phyloP scores from a whole-genome alignment of 2,113 vertebrate genomes.

The Nothobranchius furzeri region DNA sequence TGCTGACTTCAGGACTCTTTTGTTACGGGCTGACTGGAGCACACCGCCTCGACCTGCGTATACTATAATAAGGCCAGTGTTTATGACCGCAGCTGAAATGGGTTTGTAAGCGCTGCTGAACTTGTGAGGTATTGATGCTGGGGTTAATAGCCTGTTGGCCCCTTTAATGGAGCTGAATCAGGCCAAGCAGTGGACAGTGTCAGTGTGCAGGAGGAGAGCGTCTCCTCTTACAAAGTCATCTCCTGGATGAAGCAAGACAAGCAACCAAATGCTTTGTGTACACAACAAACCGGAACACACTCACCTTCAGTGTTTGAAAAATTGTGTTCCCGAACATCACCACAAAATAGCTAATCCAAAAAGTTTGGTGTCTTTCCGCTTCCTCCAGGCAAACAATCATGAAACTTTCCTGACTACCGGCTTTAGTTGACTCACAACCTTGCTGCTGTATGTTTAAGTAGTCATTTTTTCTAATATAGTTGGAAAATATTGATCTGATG shows the following conservation, averaged over 20 bases:
- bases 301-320: not conserved
- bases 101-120: constrained; percentile 70
- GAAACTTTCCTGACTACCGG: too few species aligned
- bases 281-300: constrained; percentile 1
- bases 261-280: constrained; percentile 16
- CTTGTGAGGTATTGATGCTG: constrained; percentile 67
- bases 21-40: constrained; percentile 47
- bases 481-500: too few species aligned
- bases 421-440: too few species aligned
- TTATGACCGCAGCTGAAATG: constrained; percentile 70
- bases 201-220: constrained; percentile 40
- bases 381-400: too few species aligned
- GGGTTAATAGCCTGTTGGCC: constrained; percentile 80
- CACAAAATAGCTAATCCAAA: too few species aligned
- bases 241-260: constrained; percentile 16
- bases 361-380: too few species aligned
- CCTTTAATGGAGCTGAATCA: constrained; percentile 76
- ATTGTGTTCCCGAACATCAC: not conserved
- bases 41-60: constrained; percentile 43
- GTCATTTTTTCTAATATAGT: too few species aligned
- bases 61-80: constrained; percentile 70
- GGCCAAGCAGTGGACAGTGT: constrained; percentile 53
- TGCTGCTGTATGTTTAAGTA: too few species aligned
- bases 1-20: constrained; percentile 64
- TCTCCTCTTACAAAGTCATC: constrained; percentile 57